Percentiles rank a stretch among this genome's conserved stretches.
Evolutionary conservation across 1,140 invertebrate genomes (phyloP).

Genomic region (Glossosoma conforme): DNA sequence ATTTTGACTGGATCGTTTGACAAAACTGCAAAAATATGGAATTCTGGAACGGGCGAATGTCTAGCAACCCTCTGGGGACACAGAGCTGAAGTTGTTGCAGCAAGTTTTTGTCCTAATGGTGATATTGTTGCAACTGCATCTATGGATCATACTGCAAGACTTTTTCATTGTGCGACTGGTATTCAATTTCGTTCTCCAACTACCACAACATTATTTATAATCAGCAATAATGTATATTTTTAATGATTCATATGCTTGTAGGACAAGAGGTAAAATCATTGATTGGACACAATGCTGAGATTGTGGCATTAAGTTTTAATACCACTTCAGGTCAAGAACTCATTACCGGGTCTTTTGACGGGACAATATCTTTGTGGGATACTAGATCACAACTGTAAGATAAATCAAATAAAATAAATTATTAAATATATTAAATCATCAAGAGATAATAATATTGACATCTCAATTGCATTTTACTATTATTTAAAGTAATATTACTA

Average conservation of each 20-base stretch:
- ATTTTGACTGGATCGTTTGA: conserved; percentile 77
- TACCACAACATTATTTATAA: not conserved
- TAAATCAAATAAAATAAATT: not conserved
- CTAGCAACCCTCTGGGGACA: conserved; percentile 68
- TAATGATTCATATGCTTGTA: conserved; percentile 25
- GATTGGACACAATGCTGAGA: conserved; percentile 65
- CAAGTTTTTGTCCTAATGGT: conserved; percentile 61
- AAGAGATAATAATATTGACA: too few relatives aligned
- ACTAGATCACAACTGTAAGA: conserved; percentile 61
- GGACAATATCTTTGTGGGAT: conserved; percentile 72
- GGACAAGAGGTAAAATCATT: conserved; percentile 58
- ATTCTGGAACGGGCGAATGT: conserved; percentile 59
- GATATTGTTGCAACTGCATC: conserved; percentile 64
- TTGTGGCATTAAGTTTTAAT: conserved; percentile 68
- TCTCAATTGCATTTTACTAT: too few relatives aligned
- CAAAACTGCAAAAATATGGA: conserved; percentile 71
- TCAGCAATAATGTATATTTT: conserved; percentile 2
- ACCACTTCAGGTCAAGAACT: conserved; percentile 60
- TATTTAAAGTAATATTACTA: too few relatives aligned
- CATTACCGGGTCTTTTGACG: conserved; percentile 75
- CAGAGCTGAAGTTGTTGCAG: conserved; percentile 65
- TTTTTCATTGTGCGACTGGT: conserved; percentile 63
- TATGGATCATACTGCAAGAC: conserved; percentile 67
- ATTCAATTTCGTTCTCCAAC: not conserved
- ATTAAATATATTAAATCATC: not conserved